Evolutionary conservation across 2,113 vertebrate species (phyloP), one percentile per base, ranked within the genome.

Genomic region (Laticauda laticaudata): DNA sequence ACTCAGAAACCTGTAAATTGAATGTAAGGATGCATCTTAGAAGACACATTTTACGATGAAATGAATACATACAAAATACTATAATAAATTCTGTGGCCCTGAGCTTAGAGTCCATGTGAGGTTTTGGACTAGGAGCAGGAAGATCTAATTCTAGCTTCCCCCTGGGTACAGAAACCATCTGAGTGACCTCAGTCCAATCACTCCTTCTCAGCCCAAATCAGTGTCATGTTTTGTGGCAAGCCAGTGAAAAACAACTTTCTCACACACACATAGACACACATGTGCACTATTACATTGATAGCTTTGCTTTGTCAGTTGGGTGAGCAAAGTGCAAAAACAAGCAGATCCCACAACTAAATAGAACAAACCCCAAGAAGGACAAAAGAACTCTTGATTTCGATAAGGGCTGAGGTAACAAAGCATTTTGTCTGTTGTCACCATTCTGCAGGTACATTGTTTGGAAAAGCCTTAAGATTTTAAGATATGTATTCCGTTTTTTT

Each of bases 361-460:
- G 69, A 39, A 39, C 14, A 39, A 75, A 75, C 14, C 2, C 15
- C 69, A 75, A 39, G 15, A 75, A 75, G n/a, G 34, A 75, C 59
- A 61, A 26, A 15, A 34, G 69, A 81, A 20, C 2, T 34, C 69
- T 21, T 81, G 34, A 39, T 81, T 81, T 81, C 34, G 3, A 9
- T 39, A 81, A 81, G 34, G 34, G 15, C 34, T 21, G 34, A 92
- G 93, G 43, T 56, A 86, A 90, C 7, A 24, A 86, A 87, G 86
- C 11, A 89, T 91, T 93, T 93, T 94, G 23, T 39, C 90, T 56
- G 10, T 69, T 69, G 64, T 69, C 3, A 92, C 53, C 24, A 54
- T 23, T 90, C 26, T 55, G 85, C 18, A 15, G 75, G 23, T 85
- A 91, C 75, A 57, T 92, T 94, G 94, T 53, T 45, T 90, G n/a